These are phyloP conservation scores for Camponotus pennsylvanicus DNA, from an alignment of 1,140 invertebrate genomes.

Conservation along the genomic window DNA sequence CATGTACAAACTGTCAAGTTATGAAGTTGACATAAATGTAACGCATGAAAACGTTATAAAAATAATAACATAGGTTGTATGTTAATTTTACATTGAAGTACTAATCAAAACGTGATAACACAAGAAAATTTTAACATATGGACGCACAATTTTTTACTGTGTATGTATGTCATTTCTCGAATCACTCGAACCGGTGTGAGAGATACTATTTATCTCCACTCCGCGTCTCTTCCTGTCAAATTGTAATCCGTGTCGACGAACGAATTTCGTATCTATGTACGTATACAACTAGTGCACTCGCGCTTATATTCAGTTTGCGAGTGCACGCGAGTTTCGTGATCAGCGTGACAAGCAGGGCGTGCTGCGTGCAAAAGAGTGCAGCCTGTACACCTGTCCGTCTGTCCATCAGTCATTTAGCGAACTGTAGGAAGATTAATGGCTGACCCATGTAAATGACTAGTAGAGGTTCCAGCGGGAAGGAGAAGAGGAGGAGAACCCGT, in stretches of 20 bases:
- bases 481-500: constrained; percentile 6
- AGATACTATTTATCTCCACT: constrained; percentile 14
- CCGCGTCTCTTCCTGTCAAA: constrained; percentile 14
- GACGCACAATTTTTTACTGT: no score
- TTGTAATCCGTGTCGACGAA: constrained; percentile 35
- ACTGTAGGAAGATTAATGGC: constrained; percentile 69
- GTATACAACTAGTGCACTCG: constrained; percentile 18
- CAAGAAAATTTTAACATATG: no score
- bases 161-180: no score
- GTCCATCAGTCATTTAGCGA: constrained; percentile 72
- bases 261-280: constrained; percentile 11
- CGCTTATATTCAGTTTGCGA: constrained; percentile 40
- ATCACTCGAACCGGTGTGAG: neutral
- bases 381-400: constrained; percentile 62
- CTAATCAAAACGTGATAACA: no score
- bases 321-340: constrained; percentile 58
- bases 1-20: no score
- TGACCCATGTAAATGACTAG: constrained; percentile 68
- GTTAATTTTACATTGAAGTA: no score
- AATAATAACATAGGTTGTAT: no score
- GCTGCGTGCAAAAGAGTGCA: constrained; percentile 59
- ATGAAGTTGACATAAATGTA: no score
- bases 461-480: neutral
- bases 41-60: no score
- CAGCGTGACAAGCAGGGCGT: constrained; percentile 53